Base-by-base conservation (phyloP, 2,888 invertebrate species). In the Leucophenga montana region DNA sequence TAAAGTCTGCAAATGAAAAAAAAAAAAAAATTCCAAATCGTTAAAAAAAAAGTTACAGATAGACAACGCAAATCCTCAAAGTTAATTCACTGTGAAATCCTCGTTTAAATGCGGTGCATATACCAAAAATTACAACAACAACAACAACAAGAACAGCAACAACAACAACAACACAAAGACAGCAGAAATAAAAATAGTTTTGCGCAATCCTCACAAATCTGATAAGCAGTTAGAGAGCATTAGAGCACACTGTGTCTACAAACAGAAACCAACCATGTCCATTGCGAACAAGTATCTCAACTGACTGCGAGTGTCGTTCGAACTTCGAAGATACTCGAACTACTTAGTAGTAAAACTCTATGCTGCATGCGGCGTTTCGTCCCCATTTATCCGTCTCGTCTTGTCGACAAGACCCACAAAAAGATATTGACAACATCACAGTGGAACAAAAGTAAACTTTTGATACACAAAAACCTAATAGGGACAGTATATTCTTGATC, bases 131-230 rank as follows among this genome's bases (percentile, higher is more conserved):
- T 59, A 48, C 46, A 71, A 65, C 64, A 69, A 39, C 67, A 67
- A 67, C 69, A 65, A 66, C 64, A 68, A 54, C 69, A 69, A n/a
- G n/a, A n/a, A n/a, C n/a, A n/a, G n/a, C n/a, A n/a, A n/a, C n/a
- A n/a, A n/a, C n/a, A n/a, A n/a, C n/a, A n/a, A n/a, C n/a, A n/a
- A n/a, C n/a, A 44, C 73, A 68, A 65, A 53, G 61, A 54, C 54
- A 62, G 16, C 22, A 62, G 14, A 79, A 78, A 77, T 74, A 77
- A 76, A 78, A 79, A 79, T 78, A 78, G 77, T 76, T 80, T 80
- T 80, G 79, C 77, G 77, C 79, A 78, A 82, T 82, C 77, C 80
- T 71, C 76, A 75, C 78, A 81, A 81, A 82, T 82, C 80, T 83
- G 83, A 83, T 83, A 83, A 81, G 82, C 80, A 76, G 77, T 75